A percentile compares a stretch with the other conserved stretches of the same genome.
Conservation (phyloP, 2,113 vertebrate genomes). For the Lampris incognitus region DNA sequence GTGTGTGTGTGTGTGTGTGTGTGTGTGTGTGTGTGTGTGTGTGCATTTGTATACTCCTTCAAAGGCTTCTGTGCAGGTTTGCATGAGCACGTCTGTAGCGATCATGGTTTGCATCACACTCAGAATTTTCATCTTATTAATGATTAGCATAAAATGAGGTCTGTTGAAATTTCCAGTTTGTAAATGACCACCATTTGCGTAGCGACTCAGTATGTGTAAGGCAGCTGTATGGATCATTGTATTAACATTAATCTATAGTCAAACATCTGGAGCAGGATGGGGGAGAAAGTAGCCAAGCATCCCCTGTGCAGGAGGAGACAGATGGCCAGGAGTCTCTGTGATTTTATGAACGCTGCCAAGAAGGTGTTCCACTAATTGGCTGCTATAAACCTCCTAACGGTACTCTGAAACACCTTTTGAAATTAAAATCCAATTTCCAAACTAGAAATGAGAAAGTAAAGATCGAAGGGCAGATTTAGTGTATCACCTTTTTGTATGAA, state of each 20-base stretch:
- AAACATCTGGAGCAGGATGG: conserved; percentile 84
- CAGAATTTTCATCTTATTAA: conserved; percentile 64
- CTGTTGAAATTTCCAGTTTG: conserved; percentile 75
- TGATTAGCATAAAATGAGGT: conserved; percentile 9
- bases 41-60: background rate
- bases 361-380: conserved; percentile 28
- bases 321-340: conserved; percentile 36
- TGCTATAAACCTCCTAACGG: conserved; percentile 2
- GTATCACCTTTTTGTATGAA: conserved; percentile 1
- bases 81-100: background rate
- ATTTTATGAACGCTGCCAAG: conserved; percentile 13
- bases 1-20: conserved; percentile 20
- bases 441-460: conserved; percentile 12
- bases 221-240: conserved; percentile 82
- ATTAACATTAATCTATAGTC: conserved; percentile 80
- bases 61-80: background rate
- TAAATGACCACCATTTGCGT: conserved; percentile 76
- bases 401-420: conserved; percentile 15
- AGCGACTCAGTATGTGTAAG: conserved; percentile 73
- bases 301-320: conserved; percentile 40
- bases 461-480: conserved; percentile 9
- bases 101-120: conserved; percentile 43
- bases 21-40: conserved; percentile 5
- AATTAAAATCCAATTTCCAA: conserved; percentile 19
- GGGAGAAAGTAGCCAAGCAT: conserved; percentile 68